phyloP scores from a whole-genome alignment of 2,888 invertebrate species.

The Lathronympha strigana region DNA sequence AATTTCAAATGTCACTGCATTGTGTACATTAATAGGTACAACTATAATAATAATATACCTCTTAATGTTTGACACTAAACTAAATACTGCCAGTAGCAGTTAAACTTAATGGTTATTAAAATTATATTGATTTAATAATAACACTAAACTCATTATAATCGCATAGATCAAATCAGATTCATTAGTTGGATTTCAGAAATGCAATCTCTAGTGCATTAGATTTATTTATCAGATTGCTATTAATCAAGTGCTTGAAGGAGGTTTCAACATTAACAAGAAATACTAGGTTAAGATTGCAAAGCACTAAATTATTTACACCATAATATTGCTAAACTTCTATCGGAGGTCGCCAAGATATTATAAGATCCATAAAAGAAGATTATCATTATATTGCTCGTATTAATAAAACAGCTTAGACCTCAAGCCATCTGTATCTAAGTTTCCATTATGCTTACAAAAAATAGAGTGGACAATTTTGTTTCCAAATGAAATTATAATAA shows the following conservation, averaged over 20 bases:
- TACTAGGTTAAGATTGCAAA: constrained; percentile 2
- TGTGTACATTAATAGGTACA: no score
- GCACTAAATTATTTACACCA: constrained; percentile 16
- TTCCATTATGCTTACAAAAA: constrained; percentile 34
- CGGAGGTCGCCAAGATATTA: neutral
- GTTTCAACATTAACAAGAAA: constrained; percentile 2
- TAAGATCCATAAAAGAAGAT: constrained; percentile 18
- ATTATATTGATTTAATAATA: neutral
- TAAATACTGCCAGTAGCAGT: no score
- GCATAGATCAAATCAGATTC: neutral
- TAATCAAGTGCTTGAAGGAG: neutral
- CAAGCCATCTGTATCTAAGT: constrained; percentile 5
- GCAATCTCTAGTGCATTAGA: neutral
- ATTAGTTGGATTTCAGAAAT: neutral
- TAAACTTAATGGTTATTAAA: neutral
- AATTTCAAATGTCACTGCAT: neutral
- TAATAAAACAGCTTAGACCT: constrained; percentile 10
- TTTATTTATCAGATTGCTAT: neutral
- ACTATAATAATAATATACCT: neutral
- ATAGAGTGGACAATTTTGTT: constrained; percentile 52
- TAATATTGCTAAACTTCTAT: constrained; percentile 12
- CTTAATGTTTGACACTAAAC: no score
- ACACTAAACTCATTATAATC: neutral
- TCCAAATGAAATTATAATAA: constrained; percentile 69
- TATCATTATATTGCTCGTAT: constrained; percentile 7